Conservation (phyloP, 2,888 invertebrate species). For the Tenthredo livida region DNA sequence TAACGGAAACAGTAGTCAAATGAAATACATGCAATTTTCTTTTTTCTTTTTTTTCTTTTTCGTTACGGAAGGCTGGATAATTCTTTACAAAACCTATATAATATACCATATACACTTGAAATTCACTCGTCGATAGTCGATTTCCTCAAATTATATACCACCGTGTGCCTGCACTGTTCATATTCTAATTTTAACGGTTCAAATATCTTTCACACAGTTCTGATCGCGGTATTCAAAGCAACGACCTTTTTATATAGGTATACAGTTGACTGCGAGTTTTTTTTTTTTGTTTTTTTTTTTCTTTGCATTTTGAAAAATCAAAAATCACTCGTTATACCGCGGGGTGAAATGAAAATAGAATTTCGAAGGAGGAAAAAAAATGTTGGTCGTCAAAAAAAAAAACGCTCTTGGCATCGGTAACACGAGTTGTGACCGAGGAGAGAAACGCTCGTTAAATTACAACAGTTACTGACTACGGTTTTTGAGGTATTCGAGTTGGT, state of each 20-base stretch:
- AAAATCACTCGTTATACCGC: constrained; percentile 43
- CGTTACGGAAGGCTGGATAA: constrained; percentile 60
- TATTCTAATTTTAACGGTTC: constrained; percentile 49
- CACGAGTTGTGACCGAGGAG: constrained; percentile 56
- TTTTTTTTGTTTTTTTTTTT: constrained; percentile 35
- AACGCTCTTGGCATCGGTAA: constrained; percentile 51
- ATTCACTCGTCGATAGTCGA: constrained; percentile 37
- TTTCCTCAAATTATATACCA: constrained; percentile 41
- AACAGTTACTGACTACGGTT: constrained; percentile 68
- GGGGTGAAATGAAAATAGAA: constrained; percentile 36
- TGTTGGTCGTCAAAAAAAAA: constrained; percentile 11
- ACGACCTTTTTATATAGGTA: background rate
- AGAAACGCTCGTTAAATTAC: constrained; percentile 71
- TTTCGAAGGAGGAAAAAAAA: constrained; percentile 18
- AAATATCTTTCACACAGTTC: constrained; percentile 39
- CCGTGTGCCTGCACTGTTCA: constrained; percentile 13
- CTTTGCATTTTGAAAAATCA: constrained; percentile 48
- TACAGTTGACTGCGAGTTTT: constrained; percentile 27
- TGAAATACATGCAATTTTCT: background rate
- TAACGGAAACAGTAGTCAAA: constrained; percentile 17
- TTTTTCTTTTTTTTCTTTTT: too few relatives aligned
- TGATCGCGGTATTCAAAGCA: constrained; percentile 11
- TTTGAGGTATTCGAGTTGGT: constrained; percentile 56
- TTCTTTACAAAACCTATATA: constrained; percentile 59
- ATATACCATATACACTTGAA: constrained; percentile 20